Evolutionary conservation across 1,140 invertebrate genomes (phyloP), one percentile per base, ranked within the genome.

Genomic region (Episyrphus balteatus): DNA sequence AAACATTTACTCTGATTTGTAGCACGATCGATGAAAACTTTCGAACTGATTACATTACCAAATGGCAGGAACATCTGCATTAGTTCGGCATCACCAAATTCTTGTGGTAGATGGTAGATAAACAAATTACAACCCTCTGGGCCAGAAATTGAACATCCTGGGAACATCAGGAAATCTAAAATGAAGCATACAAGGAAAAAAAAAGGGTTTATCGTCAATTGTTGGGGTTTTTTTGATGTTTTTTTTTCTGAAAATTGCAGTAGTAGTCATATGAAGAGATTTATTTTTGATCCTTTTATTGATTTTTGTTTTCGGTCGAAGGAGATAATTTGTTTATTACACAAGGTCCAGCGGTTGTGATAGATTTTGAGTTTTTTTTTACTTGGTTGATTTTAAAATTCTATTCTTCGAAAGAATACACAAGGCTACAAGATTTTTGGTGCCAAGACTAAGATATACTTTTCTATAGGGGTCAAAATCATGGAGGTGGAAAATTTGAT

Each of bases 1-100:
- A 99, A 99, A 78, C 96, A 99, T 83, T 99, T 99, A 80, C 93
- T 98, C 73, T 99, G 95, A 77, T 98, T 99, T 56, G 96, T 99
- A 66, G 94, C 95, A 58, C 95, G 83, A 73, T 99, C 96, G 62
- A 99, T 96, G 76, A 99, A 99, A 50, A 99, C 96, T 80, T 99
- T 99, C 62, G 94, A 96, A 72, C 91, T 96, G 75, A 99, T 98
- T 62, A 99, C 93, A 71, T 94, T 96, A 55, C 96, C 96, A 72
- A 99, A 99, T 40, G 95, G 93, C 59, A 96, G 78, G 75, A 99
- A 99, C 93, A 99, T 98, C 78, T 98, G 93, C 82, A 96, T 97
- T 61, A 99, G 82, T 71, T 99, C 96, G 44, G 84, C 82, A 70
- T 99, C 96, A 18, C 94, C 94, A 70, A 98, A 99, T 75, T 99